Conservation (phyloP, 2,113 vertebrate genomes). For the Pseudonaja textilis region DNA sequence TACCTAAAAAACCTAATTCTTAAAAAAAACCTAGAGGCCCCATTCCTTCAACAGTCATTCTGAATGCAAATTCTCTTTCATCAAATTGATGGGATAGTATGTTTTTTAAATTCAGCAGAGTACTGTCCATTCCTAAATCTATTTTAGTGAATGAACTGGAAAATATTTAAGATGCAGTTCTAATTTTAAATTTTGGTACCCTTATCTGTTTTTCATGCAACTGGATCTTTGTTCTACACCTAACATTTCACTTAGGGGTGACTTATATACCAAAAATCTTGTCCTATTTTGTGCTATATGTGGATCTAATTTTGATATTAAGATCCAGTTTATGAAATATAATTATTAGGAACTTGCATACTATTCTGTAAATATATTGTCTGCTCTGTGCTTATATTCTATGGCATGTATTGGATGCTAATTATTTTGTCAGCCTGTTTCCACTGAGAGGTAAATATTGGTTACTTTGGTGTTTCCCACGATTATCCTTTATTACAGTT, state of each 20-base stretch:
- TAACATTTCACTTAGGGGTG: neutral
- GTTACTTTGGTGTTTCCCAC: accelerated
- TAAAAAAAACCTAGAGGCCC: neutral
- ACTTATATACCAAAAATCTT: neutral
- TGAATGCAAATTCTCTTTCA: neutral
- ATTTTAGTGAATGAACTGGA: neutral
- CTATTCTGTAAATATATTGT: neutral
- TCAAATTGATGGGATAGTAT: neutral
- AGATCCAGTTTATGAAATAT: neutral
- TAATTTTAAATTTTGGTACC: neutral
- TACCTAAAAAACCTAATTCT: neutral
- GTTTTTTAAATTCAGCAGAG: neutral
- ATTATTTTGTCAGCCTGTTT: slow-evolving; percentile 24
- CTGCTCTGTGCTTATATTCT: neutral
- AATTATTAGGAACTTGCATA: neutral
- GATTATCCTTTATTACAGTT: neutral
- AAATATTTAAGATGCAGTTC: neutral
- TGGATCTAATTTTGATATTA: neutral
- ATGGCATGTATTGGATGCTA: neutral
- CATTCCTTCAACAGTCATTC: neutral
- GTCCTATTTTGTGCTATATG: neutral
- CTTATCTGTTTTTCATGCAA: neutral
- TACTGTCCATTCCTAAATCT: neutral
- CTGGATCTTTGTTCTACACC: neutral
- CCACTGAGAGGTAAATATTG: neutral